Conservation (phyloP, 2,797 vertebrate species). For the Pteronotus mesoamericanus region DNA sequence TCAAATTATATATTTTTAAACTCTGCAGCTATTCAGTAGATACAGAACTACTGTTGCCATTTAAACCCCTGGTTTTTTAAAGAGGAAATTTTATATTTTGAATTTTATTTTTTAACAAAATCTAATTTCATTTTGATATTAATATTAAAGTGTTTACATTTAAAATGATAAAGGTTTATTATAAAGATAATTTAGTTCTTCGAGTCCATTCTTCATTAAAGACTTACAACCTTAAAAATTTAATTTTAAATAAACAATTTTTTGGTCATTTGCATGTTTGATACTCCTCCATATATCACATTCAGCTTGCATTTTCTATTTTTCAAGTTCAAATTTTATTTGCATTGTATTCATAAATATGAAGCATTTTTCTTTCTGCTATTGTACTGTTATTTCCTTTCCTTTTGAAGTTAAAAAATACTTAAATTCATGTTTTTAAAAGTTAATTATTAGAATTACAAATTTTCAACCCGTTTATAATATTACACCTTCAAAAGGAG, state of each 20-base stretch:
- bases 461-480: neutral
- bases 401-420: constrained; percentile 19
- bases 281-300: constrained; percentile 60
- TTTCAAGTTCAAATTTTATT: constrained; percentile 32
- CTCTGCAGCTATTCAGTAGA: neutral
- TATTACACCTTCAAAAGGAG: constrained; percentile 23
- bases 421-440: constrained; percentile 7
- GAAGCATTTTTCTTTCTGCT: neutral
- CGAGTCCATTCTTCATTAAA: neutral
- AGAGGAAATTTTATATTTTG: neutral
- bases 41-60: neutral
- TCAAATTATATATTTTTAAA: constrained; percentile 25
- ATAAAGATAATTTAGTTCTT: constrained; percentile 10
- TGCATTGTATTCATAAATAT: constrained; percentile 11
- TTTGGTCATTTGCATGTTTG: constrained; percentile 49
- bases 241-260: neutral
- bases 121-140: neutral
- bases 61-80: neutral
- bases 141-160: neutral
- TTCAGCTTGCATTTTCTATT: constrained; percentile 44
- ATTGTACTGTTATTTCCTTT: neutral
- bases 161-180: constrained; percentile 15
- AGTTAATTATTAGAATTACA: constrained; percentile 11
- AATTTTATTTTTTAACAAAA: neutral
- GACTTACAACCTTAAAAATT: constrained; percentile 15